phyloP scores from a whole-genome alignment of 2,113 vertebrate genomes.

The Microcebus tavaratra region DNA sequence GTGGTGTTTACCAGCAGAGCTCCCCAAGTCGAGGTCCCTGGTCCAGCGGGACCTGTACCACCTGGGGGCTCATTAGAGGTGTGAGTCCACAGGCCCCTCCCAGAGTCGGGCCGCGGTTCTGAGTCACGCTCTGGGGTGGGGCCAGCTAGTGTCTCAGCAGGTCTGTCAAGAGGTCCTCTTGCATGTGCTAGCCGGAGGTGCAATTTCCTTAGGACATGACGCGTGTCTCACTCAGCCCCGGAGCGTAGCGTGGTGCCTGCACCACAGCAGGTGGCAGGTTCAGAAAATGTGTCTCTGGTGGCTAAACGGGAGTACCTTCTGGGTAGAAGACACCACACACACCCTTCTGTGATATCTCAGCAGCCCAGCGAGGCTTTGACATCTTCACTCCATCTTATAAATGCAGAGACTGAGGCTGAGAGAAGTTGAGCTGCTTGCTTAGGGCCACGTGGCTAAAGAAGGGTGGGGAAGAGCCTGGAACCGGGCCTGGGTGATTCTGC shows the following conservation, averaged over 20 bases:
- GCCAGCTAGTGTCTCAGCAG: not conserved
- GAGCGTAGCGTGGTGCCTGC: accelerated
- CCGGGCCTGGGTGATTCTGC: accelerated
- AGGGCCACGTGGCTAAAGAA: not conserved
- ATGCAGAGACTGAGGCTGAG: not conserved
- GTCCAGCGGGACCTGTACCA: accelerated
- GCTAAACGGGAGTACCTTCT: accelerated
- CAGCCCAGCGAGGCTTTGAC: accelerated
- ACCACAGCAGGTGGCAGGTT: accelerated
- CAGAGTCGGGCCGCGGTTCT: not conserved
- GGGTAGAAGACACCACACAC: accelerated
- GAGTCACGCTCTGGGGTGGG: not conserved
- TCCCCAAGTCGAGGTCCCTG: not conserved
- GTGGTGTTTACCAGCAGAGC: accelerated
- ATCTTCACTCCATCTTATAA: not conserved
- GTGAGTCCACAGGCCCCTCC: not conserved
- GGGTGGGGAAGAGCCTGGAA: accelerated
- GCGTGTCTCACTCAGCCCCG: accelerated
- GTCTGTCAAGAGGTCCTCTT: not conserved
- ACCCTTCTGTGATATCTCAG: accelerated
- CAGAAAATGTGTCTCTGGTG: not conserved
- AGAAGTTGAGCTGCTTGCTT: not conserved
- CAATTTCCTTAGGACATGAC: not conserved
- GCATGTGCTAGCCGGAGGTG: not conserved
- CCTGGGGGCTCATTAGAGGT: not conserved